Conservation (phyloP, 1,140 invertebrate species). For the Luehdorfia chinensis region DNA sequence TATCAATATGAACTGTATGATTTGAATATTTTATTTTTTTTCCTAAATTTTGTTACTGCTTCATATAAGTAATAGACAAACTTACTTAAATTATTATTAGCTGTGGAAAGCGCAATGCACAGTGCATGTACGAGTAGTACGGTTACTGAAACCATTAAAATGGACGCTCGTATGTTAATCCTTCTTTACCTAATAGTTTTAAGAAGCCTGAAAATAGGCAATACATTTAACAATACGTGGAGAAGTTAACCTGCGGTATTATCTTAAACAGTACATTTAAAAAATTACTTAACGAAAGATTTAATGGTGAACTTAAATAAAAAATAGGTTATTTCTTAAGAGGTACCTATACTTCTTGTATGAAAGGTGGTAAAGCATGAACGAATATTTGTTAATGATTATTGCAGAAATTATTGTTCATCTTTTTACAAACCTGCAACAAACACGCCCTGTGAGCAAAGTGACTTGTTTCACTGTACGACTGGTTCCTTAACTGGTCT, state of each 20-base stretch:
- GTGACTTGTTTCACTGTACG: background rate
- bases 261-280: no score
- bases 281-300: no score
- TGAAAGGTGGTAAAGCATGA: no score
- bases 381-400: background rate
- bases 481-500: background rate
- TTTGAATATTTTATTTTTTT: no score
- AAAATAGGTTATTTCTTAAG: no score
- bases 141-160: conserved; percentile 13
- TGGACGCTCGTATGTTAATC: conserved; percentile 10
- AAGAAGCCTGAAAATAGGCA: conserved; percentile 16
- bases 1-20: no score
- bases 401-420: background rate
- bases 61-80: no score
- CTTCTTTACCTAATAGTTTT: conserved; percentile 18
- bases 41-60: no score
- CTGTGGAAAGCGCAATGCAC: conserved; percentile 11
- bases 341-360: no score
- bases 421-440: background rate
- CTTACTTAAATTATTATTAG: conserved; percentile 1
- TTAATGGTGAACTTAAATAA: no score
- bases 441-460: background rate
- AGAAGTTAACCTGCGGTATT: conserved; percentile 5
- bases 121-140: conserved; percentile 6
- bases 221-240: conserved; percentile 10